Evolutionary conservation across 2,888 invertebrate genomes (phyloP).

Genomic region (Chaetoderma sp.): DNA sequence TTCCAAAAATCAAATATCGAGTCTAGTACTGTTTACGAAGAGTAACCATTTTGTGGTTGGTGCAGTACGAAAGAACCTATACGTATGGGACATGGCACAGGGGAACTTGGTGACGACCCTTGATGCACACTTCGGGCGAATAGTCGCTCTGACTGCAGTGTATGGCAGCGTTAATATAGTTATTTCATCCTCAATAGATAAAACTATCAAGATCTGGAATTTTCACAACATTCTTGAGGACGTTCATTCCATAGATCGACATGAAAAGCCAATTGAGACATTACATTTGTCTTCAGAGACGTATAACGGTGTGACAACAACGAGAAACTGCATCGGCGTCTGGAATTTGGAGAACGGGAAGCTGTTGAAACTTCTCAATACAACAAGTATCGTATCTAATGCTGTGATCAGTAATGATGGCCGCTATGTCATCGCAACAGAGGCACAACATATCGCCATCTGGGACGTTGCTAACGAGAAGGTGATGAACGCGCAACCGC

Average conservation of each 20-base stretch:
- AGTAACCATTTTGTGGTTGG: conserved; percentile 93
- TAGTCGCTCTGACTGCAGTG: conserved; percentile 89
- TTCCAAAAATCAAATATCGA: conserved; percentile 89
- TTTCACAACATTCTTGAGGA: conserved; percentile 99
- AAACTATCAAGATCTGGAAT: conserved; percentile 99
- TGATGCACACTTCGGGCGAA: conserved; percentile 96
- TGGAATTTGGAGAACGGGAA: conserved; percentile 92
- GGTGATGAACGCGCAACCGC: conserved; percentile 85
- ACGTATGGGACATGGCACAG: conserved; percentile 90
- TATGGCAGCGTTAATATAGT: conserved; percentile 78
- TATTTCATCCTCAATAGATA: conserved; percentile 96
- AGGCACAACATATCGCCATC: conserved; percentile 89
- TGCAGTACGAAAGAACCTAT: conserved; percentile 92
- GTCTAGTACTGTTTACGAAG: conserved; percentile 92
- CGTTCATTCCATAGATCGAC: conserved; percentile 81
- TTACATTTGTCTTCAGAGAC: conserved; percentile 78
- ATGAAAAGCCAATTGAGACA: conserved; percentile 93
- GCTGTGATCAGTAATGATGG: conserved; percentile 89
- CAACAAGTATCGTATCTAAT: conserved; percentile 93
- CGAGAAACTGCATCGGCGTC: conserved; percentile 93
- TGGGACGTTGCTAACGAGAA: conserved; percentile 86
- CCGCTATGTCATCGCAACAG: conserved; percentile 86
- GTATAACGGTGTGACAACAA: conserved; percentile 89
- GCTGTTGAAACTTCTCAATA: conserved; percentile 87
- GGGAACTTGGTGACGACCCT: conserved; percentile 88